phyloP scores from a whole-genome alignment of 2,113 vertebrate genomes.

The Ginglymostoma cirratum region DNA sequence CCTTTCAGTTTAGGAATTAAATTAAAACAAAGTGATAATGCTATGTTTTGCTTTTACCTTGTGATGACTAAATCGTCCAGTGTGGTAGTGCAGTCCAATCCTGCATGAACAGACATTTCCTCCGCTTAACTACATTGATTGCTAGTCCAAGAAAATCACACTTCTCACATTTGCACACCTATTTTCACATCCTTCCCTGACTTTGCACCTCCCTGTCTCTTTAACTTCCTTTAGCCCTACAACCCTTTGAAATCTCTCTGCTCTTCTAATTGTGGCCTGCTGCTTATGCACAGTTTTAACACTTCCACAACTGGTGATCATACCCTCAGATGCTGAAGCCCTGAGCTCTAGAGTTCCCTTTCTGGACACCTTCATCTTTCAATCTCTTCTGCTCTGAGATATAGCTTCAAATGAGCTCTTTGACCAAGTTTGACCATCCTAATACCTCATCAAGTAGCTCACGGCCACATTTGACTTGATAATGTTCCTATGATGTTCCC shows the following conservation, averaged over 20 bases:
- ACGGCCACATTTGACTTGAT: not conserved
- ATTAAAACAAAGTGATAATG: not conserved
- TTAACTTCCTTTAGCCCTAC: not conserved
- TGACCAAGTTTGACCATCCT: not conserved
- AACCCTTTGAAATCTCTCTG: not conserved
- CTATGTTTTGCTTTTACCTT: not conserved
- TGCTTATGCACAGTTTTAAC: not conserved
- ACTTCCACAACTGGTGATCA: not conserved
- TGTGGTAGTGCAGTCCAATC: not conserved
- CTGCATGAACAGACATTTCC: not conserved
- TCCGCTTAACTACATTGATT: not conserved
- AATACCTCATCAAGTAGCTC: not conserved
- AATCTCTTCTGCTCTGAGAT: not conserved
- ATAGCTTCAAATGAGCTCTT: not conserved
- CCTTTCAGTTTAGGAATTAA: not conserved
- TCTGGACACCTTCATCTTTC: not conserved
- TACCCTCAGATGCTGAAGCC: not conserved
- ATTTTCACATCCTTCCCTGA: not conserved
- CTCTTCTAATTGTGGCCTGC: not conserved
- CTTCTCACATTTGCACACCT: not conserved
- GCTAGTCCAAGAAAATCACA: not conserved
- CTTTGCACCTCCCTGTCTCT: no score
- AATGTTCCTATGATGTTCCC: not conserved
- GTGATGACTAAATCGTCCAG: not conserved
- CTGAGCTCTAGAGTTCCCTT: not conserved